These are phyloP conservation scores for Cantharis rustica DNA, from an alignment of 2,888 invertebrate genomes.

Conservation along the genomic window DNA sequence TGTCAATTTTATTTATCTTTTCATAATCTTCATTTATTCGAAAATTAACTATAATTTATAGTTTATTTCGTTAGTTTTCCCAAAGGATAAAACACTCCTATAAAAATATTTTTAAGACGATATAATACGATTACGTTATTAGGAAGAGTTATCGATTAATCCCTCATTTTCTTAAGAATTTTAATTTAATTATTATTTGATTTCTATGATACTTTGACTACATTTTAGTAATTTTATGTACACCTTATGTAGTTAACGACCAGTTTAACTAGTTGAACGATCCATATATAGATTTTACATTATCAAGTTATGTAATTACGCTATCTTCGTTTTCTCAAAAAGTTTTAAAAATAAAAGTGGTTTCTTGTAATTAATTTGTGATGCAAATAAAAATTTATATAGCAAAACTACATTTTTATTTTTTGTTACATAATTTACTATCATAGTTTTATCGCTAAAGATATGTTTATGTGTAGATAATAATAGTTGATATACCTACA, in stretches of 20 bases:
- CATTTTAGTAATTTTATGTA: conserved; percentile 1
- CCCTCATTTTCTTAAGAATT: not conserved
- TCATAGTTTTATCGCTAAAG: not conserved
- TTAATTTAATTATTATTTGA: not conserved
- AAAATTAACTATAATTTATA: not conserved
- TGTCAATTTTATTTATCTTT: not conserved
- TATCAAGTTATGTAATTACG: not conserved
- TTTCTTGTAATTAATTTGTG: not conserved
- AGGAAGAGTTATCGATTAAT: not conserved
- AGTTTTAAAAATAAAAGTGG: not conserved
- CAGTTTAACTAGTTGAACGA: conserved; percentile 1
- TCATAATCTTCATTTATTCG: conserved; percentile 3
- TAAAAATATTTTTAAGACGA: not conserved
- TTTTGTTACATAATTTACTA: not conserved
- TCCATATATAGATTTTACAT: not conserved
- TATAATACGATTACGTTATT: not conserved
- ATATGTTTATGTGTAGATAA: not conserved
- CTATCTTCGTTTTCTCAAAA: not conserved
- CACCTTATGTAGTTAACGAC: not conserved
- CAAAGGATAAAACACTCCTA: not conserved
- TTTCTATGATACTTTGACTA: not conserved
- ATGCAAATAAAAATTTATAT: not conserved
- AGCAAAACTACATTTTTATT: not conserved
- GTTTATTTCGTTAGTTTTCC: not conserved
- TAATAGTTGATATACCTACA: not conserved